Conservation (phyloP, 2,797 vertebrate genomes). For the Gila robusta region DNA sequence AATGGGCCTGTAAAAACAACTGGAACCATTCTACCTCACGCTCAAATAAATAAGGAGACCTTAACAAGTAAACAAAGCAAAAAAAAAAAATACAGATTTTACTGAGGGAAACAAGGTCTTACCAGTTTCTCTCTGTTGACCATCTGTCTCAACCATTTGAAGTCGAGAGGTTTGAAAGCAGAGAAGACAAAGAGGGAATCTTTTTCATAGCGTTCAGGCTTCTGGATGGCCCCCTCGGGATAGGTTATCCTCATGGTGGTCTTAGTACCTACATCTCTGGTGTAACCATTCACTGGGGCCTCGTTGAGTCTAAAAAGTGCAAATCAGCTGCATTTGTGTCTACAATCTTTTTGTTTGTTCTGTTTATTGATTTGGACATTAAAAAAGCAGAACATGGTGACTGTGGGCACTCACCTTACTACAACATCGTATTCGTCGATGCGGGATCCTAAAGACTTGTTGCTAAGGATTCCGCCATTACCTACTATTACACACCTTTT, state of each 20-base stretch:
- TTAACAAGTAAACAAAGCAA: constrained; percentile 19
- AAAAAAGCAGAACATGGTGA: not conserved
- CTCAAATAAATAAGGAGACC: not conserved
- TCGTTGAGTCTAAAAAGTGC: constrained; percentile 87
- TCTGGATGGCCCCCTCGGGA: constrained; percentile 96
- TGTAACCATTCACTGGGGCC: constrained; percentile 90
- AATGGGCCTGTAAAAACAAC: not conserved
- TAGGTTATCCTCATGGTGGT: constrained; percentile 97
- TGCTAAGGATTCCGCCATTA: constrained; percentile 94
- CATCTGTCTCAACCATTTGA: constrained; percentile 97
- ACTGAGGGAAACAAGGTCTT: constrained; percentile 68
- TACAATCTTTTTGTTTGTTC: not conserved
- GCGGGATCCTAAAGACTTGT: constrained; percentile 93
- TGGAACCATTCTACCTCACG: constrained; percentile 9
- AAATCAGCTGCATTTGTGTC: constrained; percentile 7
- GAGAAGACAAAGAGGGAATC: constrained; percentile 96
- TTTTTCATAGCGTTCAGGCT: constrained; percentile 90
- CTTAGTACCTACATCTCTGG: constrained; percentile 94
- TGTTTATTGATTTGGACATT: not conserved
- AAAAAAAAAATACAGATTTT: not conserved
- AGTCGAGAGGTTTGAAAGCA: constrained; percentile 97
- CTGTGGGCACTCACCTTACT: constrained; percentile 85
- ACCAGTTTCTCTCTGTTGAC: constrained; percentile 97
- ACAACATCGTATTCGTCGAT: constrained; percentile 96
- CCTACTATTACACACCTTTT: constrained; percentile 95